Base-by-base conservation (phyloP, 2,113 vertebrate species). In the Oxyura jamaicensis region DNA sequence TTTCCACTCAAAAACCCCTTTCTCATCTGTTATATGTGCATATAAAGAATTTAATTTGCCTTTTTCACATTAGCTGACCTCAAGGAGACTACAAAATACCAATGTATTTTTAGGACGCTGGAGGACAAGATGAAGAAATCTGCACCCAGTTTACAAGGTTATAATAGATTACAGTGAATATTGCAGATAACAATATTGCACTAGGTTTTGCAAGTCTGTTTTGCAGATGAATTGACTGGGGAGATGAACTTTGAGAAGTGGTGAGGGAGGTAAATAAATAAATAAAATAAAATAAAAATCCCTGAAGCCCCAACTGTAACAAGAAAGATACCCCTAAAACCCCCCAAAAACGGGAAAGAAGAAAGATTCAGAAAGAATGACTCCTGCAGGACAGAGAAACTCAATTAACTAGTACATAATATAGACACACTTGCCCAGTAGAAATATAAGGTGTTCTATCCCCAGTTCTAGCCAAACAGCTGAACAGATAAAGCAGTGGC, bases 391-490 rank as follows among this genome's bases (percentile, higher is more conserved):
- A 79, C 0, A 73, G n/a, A 78, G 41, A 67, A 91, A 56, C 42
- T 92, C 42, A 87, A 11, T 79, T 76, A 85, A 15, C 76, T 76
- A 63, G 50, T 29, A 67, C 1, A 17, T 42, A 72, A 52, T n/a
- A 91, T 2, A 69, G 48, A 53, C 11, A 83, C 28, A 66, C 16
- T 66, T 58, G 39, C 53, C n/a, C 81, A 77, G 77, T 13, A 74
- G 74, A 92, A 91, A 91, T 69, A 60, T 14, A 50, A 50, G 48
- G 18, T 35, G 22, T 77, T 92, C 20, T 41, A 21, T 44, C 48
- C 78, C 75, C 66, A 71, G 66, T 71, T 75, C 56, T 79, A 79
- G 67, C 52, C 52, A 86, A 91, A 52, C 19, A 83, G 72, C 44
- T 42, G 28, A 46, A 80, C 36, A 73, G 13, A 50, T 48, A 68